These are phyloP conservation scores for Rousettus leschenaultii DNA, from an alignment of 2,113 vertebrate genomes.

Conservation along the genomic window DNA sequence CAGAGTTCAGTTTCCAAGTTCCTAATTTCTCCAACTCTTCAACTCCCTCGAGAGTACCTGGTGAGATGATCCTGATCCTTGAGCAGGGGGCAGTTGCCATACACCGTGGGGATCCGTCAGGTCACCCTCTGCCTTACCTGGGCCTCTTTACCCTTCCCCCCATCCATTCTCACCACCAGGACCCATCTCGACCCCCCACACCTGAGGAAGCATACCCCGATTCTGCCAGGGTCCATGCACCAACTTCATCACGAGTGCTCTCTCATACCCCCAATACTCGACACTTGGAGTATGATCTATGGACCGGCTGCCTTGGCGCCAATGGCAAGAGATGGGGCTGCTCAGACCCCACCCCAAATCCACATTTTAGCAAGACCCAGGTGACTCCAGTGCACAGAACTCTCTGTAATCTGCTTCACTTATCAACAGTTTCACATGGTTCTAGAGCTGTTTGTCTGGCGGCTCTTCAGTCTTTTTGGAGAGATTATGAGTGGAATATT, in stretches of 20 bases:
- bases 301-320: background rate
- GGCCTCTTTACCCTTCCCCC: background rate
- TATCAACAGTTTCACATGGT: accelerated
- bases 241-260: background rate
- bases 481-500: no score
- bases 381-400: background rate
- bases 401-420: background rate
- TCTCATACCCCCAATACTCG: background rate
- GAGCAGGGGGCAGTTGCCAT: background rate
- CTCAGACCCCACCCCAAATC: background rate
- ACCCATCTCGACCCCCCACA: accelerated
- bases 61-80: background rate
- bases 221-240: background rate
- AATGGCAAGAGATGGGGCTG: accelerated
- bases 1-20: background rate
- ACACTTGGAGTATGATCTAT: background rate
- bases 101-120: no score
- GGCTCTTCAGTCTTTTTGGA: background rate
- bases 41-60: background rate
- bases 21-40: background rate
- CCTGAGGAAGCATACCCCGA: background rate
- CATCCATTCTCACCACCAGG: background rate
- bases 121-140: background rate
- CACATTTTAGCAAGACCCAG: background rate
- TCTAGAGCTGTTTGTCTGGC: background rate